Evolutionary conservation across 2,888 invertebrate species (phyloP).

Genomic region (Fabriciana adippe): DNA sequence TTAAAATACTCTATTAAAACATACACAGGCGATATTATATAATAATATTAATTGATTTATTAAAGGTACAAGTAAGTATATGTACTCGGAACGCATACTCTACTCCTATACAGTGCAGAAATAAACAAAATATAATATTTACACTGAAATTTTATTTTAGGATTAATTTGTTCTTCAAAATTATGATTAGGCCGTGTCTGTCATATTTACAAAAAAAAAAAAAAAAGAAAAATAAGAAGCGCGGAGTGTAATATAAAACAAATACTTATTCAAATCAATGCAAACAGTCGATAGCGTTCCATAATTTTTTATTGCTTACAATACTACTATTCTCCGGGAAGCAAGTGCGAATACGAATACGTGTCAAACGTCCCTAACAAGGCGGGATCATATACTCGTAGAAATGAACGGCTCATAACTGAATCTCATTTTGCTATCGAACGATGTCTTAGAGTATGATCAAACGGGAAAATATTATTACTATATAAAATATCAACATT

Average conservation of each 20-base stretch:
- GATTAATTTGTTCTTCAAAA: no score
- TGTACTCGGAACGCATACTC: no score
- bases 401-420: constrained; percentile 36
- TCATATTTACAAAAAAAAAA: not conserved
- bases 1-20: no score
- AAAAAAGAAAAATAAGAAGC: not conserved
- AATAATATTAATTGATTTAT: no score
- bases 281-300: not conserved
- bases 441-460: constrained; percentile 31
- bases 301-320: constrained; percentile 6
- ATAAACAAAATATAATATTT: no score
- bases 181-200: no score
- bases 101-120: no score
- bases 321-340: constrained; percentile 5
- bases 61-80: no score
- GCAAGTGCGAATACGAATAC: constrained; percentile 25
- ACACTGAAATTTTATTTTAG: no score
- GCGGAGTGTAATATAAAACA: not conserved
- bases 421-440: constrained; percentile 36
- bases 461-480: constrained; percentile 34
- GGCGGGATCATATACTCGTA: constrained; percentile 32
- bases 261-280: constrained; percentile 1
- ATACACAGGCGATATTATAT: no score
- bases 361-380: constrained; percentile 29
- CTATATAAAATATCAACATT: constrained; percentile 11